phyloP scores from a whole-genome alignment of 2,888 invertebrate species.

The Phlogophora meticulosa region DNA sequence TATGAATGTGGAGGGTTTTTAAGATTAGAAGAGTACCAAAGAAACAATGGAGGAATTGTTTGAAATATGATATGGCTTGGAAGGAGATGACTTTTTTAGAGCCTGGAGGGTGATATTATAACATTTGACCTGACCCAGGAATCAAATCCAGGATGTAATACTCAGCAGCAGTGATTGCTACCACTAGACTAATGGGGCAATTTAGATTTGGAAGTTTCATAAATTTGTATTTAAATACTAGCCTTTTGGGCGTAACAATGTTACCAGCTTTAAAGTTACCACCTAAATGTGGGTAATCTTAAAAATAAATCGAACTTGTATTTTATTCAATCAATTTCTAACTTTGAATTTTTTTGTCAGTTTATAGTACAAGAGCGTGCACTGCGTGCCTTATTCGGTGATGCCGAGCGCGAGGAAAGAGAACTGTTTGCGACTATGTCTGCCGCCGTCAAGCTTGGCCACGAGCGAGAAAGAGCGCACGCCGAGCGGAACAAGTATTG shows the following conservation, averaged over 20 bases:
- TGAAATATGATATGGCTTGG: no score
- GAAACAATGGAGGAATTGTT: no score
- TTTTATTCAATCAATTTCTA: background rate
- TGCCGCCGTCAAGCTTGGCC: constrained; percentile 94
- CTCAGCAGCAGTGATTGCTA: no score
- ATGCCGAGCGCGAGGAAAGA: constrained; percentile 94
- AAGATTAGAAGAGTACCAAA: no score
- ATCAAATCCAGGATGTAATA: no score
- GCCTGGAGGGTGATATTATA: no score
- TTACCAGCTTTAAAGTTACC: background rate
- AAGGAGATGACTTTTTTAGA: no score
- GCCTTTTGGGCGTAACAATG: constrained; percentile 9
- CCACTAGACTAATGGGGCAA: no score
- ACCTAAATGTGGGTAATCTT: background rate
- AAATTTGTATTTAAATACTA: no score
- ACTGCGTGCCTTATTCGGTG: constrained; percentile 91
- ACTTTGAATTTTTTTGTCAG: constrained; percentile 70
- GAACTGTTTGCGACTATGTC: constrained; percentile 94
- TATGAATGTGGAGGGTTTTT: no score
- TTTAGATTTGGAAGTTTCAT: no score
- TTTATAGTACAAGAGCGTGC: constrained; percentile 92
- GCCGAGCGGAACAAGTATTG: constrained; percentile 96
- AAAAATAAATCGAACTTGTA: background rate
- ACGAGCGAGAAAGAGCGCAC: constrained; percentile 95
- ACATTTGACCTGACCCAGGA: no score